Evolutionary conservation across 2,113 vertebrate species (phyloP), one percentile per base, ranked within the genome.

Genomic region (Telmatochromis brachygnathus): DNA sequence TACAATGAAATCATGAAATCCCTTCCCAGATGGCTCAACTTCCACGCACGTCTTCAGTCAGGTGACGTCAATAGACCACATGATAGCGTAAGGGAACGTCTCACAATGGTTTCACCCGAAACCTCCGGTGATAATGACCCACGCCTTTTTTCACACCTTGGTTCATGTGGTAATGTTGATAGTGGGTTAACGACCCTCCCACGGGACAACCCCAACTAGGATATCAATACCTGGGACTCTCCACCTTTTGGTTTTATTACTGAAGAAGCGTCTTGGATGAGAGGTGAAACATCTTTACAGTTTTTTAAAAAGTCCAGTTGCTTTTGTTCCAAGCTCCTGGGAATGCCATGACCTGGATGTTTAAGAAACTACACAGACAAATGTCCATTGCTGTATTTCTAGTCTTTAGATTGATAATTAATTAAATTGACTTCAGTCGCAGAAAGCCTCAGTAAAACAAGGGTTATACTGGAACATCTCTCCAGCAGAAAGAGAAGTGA

Each of bases 111-210:
- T 65, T 65, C 17, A 65, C 6, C 10, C 17, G 4, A 65, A 65
- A 65, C 60, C 17, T 37, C 33, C 2, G 2, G 19, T 65, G 0
- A 65, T 65, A 65, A 65, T 7, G 60, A n/a, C 33, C 19, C 3
- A 65, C 2, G 4, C 60, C 60, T n/a, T 37, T 62, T 65, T 65
- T n/a, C 60, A 65, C 60, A 65, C 60, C 60, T 65, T 65, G 60
- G 10, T 37, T 65, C 10, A n/a, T 37, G 33, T 65, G 19, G 13
- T 13, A 37, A 65, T 60, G 58, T 19, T 33, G 5, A 65, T 37
- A 65, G 17, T 37, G 10, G 60, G 60, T 37, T 65, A 65, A 65
- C 10, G 6, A 65, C 60, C 60, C 15, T 65, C 33, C 17, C 33
- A 65, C 0, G 4, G 33, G 19, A 65, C 60, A 37, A 7, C 60